Base-by-base conservation (phyloP, 2,797 vertebrate genomes). In the Kryptopterus vitreolus region DNA sequence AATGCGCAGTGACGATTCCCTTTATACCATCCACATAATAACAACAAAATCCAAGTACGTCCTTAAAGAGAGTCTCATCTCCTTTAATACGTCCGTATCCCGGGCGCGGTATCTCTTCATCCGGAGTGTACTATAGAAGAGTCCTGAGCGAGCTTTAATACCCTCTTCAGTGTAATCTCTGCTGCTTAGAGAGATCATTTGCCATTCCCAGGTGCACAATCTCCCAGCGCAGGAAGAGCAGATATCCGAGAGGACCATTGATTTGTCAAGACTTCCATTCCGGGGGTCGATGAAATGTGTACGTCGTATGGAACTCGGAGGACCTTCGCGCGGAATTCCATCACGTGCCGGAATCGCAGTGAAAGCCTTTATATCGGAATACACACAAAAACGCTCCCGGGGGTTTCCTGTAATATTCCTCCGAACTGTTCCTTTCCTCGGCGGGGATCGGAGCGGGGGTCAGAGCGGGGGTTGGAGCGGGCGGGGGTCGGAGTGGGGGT, bases 141-240 rank as follows among this genome's bases (percentile, higher is more conserved):
- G 50, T 35, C 58, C 53, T 61, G 53, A 52, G 31, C 9, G 59
- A 61, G 50, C 22, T 65, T 63, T 71, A 76, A 76, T 81, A 79
- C 55, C 59, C 68, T 77, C 43, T 81, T 79, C n/a, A 74, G n/a
- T 69, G 43, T 66, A 79, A 84, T 81, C 73, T 75, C 69, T 78
- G 53, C 26, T 71, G 59, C 76, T 83, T 76, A 78, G 18, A 61
- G 6, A 75, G 26, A 78, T 71, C 74, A 61, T 79, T 76, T 71
- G 33, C 26, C 53, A 46, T 52, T 78, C 73, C 46, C 61, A 77
- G 74, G 77, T 69, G 62, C 53, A 74, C 50, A 83, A 52, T 72
- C 46, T 85, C 18, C 48, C 35, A 71, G 31, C 52, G 70, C n/a
- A 79, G 52, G 66, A 73, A 70, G 74, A 62, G 12, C 18, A 72